Evolutionary conservation across 2,113 vertebrate species (phyloP).

Genomic region (Gymnorhina tibicen): DNA sequence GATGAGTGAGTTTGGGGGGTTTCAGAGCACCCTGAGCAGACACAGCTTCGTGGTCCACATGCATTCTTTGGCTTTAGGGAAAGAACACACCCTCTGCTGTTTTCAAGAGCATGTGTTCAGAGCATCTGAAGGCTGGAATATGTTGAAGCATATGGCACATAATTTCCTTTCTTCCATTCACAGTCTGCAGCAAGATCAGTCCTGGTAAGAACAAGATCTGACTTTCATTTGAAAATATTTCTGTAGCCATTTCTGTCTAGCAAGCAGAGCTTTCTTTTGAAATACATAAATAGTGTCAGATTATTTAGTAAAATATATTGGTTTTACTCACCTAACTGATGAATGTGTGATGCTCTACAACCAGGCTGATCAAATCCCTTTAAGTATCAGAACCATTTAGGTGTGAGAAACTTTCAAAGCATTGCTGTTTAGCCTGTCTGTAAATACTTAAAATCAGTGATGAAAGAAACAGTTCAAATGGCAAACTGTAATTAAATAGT

Average conservation of each 20-base stretch:
- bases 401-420: background rate
- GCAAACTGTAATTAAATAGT: background rate
- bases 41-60: background rate
- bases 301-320: background rate
- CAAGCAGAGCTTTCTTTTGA: background rate
- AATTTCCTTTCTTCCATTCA: slow-evolving; percentile 27
- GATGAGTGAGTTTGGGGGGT: background rate
- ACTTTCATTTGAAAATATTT: background rate
- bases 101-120: slow-evolving; percentile 33
- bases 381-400: background rate
- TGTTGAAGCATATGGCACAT: slow-evolving; percentile 38
- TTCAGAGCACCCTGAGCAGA: background rate
- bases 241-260: background rate
- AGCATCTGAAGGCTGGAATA: slow-evolving; percentile 52
- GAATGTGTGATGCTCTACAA: background rate
- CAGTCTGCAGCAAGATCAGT: background rate
- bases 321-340: background rate
- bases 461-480: background rate
- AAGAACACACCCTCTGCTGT: slow-evolving; percentile 51
- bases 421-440: background rate
- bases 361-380: background rate
- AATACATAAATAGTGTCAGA: background rate
- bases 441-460: background rate
- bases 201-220: background rate
- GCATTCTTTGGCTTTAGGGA: background rate